These are phyloP conservation scores for Lasioglossum malachurum DNA, from an alignment of 2,888 invertebrate genomes.

Conservation along the genomic window DNA sequence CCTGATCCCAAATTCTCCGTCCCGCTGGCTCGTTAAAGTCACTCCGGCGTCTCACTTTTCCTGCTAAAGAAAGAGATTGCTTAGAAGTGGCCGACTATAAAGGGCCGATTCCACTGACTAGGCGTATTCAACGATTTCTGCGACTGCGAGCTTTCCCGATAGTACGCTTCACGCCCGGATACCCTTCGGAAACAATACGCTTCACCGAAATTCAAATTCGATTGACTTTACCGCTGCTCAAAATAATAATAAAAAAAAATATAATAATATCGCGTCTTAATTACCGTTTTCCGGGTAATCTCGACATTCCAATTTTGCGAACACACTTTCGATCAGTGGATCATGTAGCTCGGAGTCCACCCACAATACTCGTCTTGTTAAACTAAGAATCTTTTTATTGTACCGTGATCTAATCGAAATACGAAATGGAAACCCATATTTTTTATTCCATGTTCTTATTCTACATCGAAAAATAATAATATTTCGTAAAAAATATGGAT, in stretches of 20 bases:
- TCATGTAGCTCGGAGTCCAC: no score
- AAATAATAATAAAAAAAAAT: neutral
- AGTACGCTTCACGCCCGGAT: conserved; percentile 14
- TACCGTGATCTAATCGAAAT: no score
- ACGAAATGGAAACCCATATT: no score
- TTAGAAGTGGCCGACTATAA: conserved; percentile 57
- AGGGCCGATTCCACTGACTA: conserved; percentile 43
- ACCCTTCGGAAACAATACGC: neutral
- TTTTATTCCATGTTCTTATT: no score
- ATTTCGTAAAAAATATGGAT: no score
- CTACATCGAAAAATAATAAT: no score
- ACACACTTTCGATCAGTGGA: neutral
- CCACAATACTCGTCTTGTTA: no score
- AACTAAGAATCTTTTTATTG: no score
- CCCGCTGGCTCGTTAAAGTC: conserved; percentile 63
- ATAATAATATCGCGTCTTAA: neutral
- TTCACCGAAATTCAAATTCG: neutral
- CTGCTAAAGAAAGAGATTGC: conserved; percentile 44
- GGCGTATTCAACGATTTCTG: conserved; percentile 48
- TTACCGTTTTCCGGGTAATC: neutral
- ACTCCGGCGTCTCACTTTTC: conserved; percentile 50
- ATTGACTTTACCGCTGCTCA: neutral
- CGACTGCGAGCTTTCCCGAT: conserved; percentile 22
- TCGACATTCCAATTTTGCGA: neutral
- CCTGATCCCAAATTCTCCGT: conserved; percentile 53